Evolutionary conservation across 2,797 vertebrate species (phyloP).

Genomic region (Falco rusticolus): DNA sequence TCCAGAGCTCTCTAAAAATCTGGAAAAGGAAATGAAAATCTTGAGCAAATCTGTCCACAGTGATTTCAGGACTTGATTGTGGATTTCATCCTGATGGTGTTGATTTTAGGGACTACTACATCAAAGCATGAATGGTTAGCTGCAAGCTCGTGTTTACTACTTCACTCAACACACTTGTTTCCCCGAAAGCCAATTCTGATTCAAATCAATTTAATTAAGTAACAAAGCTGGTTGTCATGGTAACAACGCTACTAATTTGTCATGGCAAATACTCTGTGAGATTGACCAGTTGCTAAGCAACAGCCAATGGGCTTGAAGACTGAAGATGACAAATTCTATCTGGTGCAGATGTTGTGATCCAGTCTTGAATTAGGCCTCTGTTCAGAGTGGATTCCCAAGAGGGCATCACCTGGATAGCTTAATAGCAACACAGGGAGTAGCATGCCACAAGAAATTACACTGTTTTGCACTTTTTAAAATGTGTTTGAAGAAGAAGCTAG

Average conservation of each 20-base stretch:
- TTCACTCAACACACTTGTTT: constrained; percentile 72
- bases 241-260: constrained; percentile 93
- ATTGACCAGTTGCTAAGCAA: constrained; percentile 92
- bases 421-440: constrained; percentile 60
- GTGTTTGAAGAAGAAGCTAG: constrained; percentile 44
- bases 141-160: constrained; percentile 71
- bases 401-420: constrained; percentile 60
- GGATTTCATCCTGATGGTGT: constrained; percentile 33
- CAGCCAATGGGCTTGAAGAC: constrained; percentile 86
- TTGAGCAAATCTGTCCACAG: background rate
- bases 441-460: constrained; percentile 60
- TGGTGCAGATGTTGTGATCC: constrained; percentile 85
- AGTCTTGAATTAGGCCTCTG: constrained; percentile 76
- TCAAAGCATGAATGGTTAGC: constrained; percentile 66
- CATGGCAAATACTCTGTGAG: constrained; percentile 90
- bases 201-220: constrained; percentile 95
- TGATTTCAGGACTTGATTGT: constrained; percentile 19
- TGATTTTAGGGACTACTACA: constrained; percentile 55
- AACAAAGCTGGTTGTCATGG: constrained; percentile 97
- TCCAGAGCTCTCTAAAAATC: background rate
- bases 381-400: constrained; percentile 61
- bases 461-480: constrained; percentile 64
- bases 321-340: constrained; percentile 86
- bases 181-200: constrained; percentile 86
- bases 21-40: background rate